Evolutionary conservation across 2,888 invertebrate genomes (phyloP), one percentile per base, ranked within the genome.

Genomic region (Smittia aterrima): DNA sequence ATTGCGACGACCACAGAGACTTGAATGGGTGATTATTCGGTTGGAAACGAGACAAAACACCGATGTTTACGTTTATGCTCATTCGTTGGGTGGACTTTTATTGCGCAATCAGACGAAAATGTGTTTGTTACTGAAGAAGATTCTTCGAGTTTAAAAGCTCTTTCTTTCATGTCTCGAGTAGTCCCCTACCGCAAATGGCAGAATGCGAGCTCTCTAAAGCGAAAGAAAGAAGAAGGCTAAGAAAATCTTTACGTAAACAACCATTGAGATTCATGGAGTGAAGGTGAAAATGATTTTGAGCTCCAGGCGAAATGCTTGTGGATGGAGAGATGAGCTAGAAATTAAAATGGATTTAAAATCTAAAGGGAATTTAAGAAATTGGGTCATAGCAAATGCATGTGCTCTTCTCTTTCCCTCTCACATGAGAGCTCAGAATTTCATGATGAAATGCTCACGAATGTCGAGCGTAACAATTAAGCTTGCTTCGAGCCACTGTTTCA

Each of bases 211-310:
- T 32, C 32, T 9, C 9, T 9, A 32, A 32, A 9, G 4, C 32
- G 9, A 32, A 9, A 32, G 9, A 32, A 3, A 32, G 3, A 32
- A 32, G 32, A 32, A 32, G n/a, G n/a, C n/a, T n/a, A n/a, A n/a
- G 32, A 47, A 47, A 47, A n/a, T n/a, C 47, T 47, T 47, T 47
- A 47, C n/a, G 47, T 47, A 47, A 47, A 47, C 47, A 47, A 16
- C 32, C 32, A 32, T 32, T 32, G 32, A 32, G 32, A 32, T 9
- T 32, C 32, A 47, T 47, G 47, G 16, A 16, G 47, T n/a, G 11
- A 16, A n/a, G 47, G 11, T 47, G 47, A 47, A 16, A 47, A 47
- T n/a, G 47, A 47, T 47, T 47, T n/a, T 47, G 47, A 47, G 47
- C 3, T 47, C 47, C 47, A 47, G n/a, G 4, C 13, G 47, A 47